A percentile compares a stretch with the other conserved stretches of the same genome.
Conservation (phyloP, 64 coral and sea anemone genomes). For the Hydrozoanthus tunicans region DNA sequence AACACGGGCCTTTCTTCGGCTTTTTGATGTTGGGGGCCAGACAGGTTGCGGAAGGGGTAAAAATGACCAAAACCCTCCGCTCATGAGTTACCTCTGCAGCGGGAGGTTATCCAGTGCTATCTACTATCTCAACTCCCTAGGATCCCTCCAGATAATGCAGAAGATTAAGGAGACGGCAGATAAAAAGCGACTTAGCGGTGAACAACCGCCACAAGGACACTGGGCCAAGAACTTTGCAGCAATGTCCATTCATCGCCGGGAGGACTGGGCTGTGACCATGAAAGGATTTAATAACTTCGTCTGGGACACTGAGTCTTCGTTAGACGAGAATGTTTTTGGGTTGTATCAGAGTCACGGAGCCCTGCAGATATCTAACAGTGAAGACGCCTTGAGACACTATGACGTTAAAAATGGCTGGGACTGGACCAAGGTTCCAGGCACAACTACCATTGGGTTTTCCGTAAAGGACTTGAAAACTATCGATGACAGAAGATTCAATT, state of each 20-base stretch:
- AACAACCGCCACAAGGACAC: neutral
- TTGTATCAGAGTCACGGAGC: neutral
- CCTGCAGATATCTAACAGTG: slow-evolving; percentile 13
- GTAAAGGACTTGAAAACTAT: neutral
- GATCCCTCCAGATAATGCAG: slow-evolving; percentile 1
- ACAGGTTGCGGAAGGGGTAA: neutral
- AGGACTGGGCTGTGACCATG: slow-evolving; percentile 8
- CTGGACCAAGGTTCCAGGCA: slow-evolving; percentile 1
- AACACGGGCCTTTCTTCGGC: neutral
- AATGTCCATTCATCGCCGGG: neutral
- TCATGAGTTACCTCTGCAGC: neutral
- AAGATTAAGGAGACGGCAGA: neutral
- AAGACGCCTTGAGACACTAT: neutral
- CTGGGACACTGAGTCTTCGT: neutral
- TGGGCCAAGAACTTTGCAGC: slow-evolving; percentile 7
- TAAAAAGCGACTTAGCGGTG: neutral
- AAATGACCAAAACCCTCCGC: neutral
- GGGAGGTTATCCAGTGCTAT: neutral
- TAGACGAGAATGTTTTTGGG: neutral
- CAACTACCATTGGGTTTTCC: neutral
- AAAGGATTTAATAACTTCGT: slow-evolving; percentile 14
- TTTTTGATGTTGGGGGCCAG: neutral
- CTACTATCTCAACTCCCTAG: neutral
- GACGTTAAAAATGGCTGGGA: slow-evolving; percentile 27
- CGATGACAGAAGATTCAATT: neutral